These are phyloP conservation scores for Tetranychus piercei DNA, from an alignment of 2,888 invertebrate species.

Conservation along the genomic window DNA sequence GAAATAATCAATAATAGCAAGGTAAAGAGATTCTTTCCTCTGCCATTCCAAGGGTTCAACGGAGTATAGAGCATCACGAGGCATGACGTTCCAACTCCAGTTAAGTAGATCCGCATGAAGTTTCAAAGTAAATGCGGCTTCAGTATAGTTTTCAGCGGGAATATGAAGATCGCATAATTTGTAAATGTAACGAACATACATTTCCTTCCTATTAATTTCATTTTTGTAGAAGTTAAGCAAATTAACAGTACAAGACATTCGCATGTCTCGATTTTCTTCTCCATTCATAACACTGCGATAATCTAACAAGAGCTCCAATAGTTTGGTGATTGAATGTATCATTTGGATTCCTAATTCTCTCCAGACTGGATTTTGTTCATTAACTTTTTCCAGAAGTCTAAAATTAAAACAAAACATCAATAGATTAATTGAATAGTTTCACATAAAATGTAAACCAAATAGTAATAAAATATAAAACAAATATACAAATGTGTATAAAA, in stretches of 20 bases:
- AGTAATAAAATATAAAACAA: conserved; percentile 12
- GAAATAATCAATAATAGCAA: conserved; percentile 73
- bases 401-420: conserved; percentile 11
- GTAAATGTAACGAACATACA: conserved; percentile 87
- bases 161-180: conserved; percentile 79
- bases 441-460: conserved; percentile 4
- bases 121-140: conserved; percentile 82
- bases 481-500: conserved; percentile 7
- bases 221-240: conserved; percentile 86
- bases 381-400: conserved; percentile 65
- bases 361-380: conserved; percentile 66
- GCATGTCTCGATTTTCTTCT: conserved; percentile 72
- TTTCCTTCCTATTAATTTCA: conserved; percentile 81
- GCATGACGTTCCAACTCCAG: conserved; percentile 42
- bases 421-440: background rate
- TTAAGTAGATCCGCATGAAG: conserved; percentile 74
- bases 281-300: conserved; percentile 84
- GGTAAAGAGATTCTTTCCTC: conserved; percentile 65
- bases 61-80: conserved; percentile 35
- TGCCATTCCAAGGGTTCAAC: conserved; percentile 67
- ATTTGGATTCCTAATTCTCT: conserved; percentile 78
- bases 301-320: conserved; percentile 70
- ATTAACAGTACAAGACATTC: conserved; percentile 91
- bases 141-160: conserved; percentile 74
- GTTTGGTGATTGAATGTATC: conserved; percentile 70